Base-by-base conservation (phyloP, 1,140 invertebrate genomes). In the Psilanteris sp. region DNA sequence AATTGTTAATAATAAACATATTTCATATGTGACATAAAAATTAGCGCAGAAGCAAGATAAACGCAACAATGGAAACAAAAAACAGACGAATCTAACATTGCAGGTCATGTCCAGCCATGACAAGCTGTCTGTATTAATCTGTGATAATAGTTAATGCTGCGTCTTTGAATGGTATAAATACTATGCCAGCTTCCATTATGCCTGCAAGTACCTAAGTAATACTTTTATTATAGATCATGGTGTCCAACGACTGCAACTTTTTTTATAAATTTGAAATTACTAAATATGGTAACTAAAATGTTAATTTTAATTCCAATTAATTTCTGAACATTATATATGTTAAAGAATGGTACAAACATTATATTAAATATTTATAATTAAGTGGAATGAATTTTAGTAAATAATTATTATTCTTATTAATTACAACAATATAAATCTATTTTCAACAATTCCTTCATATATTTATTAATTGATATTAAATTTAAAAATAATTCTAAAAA, bases 91-190 rank as follows among this genome's bases (percentile, higher is more conserved):
- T 62, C 52, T 62, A 64, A 36, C 52, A 66, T 57, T 70, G 77
- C 81, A 80, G 32, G 57, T 83, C 79, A 80, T 84, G 78, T 83
- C 73, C 81, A 84, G 74, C 78, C 76, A 79, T 79, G 79, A 83
- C 83, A 83, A 84, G 77, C 81, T 83, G 81, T 84, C 81, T 85
- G 83, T 87, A 78, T 83, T 83, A 84, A 87, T 87, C 85, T 86
- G 85, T 87, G 85, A 85, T 87, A 87, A 83, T 86, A 87, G 83
- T 85, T 84, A 82, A 85, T 80, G 20, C 61, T 80, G 77, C 78
- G 77, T 77, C 68, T 79, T 41, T 67, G 64, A 66, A 66, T 39
- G 48, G 14, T 43, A 59, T 70, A 79, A 79, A 48, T 80, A 82
- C 61, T 71, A 61, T 78, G 71, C 54, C 75, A 80, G 78, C 81